Percentiles rank a stretch among this genome's conserved stretches.
These are phyloP conservation scores for Suricata suricatta DNA, from an alignment of 2,113 vertebrate species.

Conservation along the genomic window DNA sequence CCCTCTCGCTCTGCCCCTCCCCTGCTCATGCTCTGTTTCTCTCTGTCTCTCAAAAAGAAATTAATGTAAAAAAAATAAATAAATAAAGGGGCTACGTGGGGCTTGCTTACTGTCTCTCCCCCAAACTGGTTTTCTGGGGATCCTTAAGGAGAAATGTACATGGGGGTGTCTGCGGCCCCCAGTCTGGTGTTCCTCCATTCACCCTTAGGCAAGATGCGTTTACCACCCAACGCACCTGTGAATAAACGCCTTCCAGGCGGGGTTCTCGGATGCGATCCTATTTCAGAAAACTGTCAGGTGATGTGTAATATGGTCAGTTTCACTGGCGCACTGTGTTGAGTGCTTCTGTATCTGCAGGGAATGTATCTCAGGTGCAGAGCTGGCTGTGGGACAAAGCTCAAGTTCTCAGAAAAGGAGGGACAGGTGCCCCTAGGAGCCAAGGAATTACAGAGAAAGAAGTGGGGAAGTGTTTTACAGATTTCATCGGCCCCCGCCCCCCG, in stretches of 20 bases:
- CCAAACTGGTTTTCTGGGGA: not conserved
- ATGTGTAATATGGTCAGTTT: rapidly evolving
- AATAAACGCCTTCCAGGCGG: no score
- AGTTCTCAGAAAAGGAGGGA: not conserved
- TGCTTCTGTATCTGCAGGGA: not conserved
- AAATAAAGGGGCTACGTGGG: rapidly evolving
- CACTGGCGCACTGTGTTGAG: not conserved
- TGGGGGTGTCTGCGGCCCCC: no score
- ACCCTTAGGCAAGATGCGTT: not conserved
- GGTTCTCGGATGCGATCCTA: rapidly evolving
- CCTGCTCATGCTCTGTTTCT: no score
- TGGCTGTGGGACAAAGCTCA: rapidly evolving
- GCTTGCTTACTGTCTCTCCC: not conserved
- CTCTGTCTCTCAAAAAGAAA: no score
- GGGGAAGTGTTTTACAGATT: rapidly evolving
- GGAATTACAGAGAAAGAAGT: rapidly evolving
- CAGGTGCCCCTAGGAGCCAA: not conserved
- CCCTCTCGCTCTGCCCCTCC: no score
- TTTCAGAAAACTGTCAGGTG: not conserved
- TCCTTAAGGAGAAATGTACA: not conserved
- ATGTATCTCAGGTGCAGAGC: not conserved
- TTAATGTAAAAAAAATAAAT: no score
- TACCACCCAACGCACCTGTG: rapidly evolving
- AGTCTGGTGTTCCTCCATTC: not conserved
- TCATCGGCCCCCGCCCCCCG: rapidly evolving